Percentiles rank a stretch among this genome's conserved stretches.
Conservation (phyloP, 2,113 vertebrate species). For the Chrysochloris asiatica region DNA sequence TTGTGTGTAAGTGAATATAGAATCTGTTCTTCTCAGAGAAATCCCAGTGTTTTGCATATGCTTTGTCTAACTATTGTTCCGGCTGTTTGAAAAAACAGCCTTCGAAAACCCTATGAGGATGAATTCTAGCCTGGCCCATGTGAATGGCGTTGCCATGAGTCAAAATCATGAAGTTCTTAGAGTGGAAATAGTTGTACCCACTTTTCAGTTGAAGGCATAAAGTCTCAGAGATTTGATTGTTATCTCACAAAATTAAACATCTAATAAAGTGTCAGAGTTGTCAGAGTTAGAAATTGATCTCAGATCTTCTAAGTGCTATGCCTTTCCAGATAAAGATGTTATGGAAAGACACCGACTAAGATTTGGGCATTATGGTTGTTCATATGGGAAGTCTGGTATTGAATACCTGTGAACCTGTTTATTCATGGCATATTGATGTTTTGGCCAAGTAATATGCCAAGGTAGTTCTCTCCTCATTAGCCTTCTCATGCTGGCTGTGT, state of each 20-base stretch:
- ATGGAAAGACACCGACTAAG: not conserved
- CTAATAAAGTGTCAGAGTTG: not conserved
- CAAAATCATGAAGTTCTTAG: not conserved
- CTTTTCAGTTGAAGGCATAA: not conserved
- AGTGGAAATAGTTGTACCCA: not conserved
- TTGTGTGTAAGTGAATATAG: not conserved
- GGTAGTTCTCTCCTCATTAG: not conserved
- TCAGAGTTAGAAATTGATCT: not conserved
- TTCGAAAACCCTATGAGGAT: not conserved
- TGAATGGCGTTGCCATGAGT: not conserved
- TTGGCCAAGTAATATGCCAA: not conserved
- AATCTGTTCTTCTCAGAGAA: slow-evolving; percentile 17
- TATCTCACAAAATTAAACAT: not conserved
- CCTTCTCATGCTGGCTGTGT: not conserved
- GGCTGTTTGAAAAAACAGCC: no score
- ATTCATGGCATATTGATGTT: slow-evolving; percentile 9
- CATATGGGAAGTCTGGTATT: not conserved
- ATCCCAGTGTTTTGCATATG: not conserved
- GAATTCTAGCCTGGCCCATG: not conserved
- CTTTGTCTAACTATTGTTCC: not conserved
- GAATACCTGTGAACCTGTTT: not conserved
- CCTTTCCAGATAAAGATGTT: not conserved
- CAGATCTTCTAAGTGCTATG: not conserved
- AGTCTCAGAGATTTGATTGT: slow-evolving; percentile 1
- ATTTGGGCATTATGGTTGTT: not conserved